phyloP scores from a whole-genome alignment of 2,888 invertebrate genomes.

The Spicauda simplicius region DNA sequence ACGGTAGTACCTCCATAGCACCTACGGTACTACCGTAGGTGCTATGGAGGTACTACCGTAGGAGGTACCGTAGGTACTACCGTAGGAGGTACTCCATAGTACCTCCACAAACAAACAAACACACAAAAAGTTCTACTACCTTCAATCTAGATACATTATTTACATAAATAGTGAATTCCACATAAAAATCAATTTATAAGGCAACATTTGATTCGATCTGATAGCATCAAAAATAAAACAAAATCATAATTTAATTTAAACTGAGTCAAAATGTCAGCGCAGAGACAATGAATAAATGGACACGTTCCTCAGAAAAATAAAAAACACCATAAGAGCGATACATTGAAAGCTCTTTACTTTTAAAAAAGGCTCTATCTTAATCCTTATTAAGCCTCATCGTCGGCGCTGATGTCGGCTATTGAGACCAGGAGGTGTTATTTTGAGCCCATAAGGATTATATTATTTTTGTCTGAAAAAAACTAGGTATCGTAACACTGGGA shows the following conservation, averaged over 20 bases:
- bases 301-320: constrained; percentile 54
- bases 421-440: constrained; percentile 77
- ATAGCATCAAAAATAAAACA: constrained; percentile 3
- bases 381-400: constrained; percentile 78
- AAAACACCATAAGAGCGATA: constrained; percentile 65
- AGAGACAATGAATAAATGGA: constrained; percentile 52
- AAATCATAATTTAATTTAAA: constrained; percentile 12
- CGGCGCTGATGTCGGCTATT: constrained; percentile 63
- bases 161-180: background rate
- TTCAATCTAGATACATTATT: no score
- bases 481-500: constrained; percentile 69
- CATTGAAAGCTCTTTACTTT: constrained; percentile 79
- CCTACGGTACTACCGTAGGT: no score
- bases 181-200: background rate
- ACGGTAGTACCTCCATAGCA: no score
- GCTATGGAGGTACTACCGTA: no score
- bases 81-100: no score
- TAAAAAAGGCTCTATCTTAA: constrained; percentile 79
- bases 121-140: no score
- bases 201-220: background rate
- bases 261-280: constrained; percentile 12
- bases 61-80: no score
- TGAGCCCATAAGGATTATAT: constrained; percentile 71
- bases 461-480: constrained; percentile 57
- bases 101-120: no score